Evolutionary conservation across 2,113 vertebrate species (phyloP).

Genomic region (Pionites leucogaster): DNA sequence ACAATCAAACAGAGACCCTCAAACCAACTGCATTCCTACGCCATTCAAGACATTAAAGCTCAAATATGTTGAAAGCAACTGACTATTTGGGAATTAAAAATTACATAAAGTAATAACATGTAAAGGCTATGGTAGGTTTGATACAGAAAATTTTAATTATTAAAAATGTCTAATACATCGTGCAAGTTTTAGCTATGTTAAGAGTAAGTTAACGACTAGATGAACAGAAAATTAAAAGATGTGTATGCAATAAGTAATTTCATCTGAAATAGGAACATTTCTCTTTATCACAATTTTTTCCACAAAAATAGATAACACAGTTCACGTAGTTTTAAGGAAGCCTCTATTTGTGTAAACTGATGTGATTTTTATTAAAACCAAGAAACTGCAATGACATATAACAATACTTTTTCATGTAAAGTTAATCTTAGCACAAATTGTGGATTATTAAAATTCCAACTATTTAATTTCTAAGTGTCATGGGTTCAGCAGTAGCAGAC

Average conservation of each 20-base stretch:
- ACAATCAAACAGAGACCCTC: background rate
- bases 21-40: background rate
- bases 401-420: background rate
- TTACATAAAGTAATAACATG: background rate
- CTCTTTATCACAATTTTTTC: background rate
- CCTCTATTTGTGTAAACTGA: background rate
- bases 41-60: background rate
- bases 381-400: background rate
- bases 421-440: background rate
- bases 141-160: background rate
- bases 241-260: background rate
- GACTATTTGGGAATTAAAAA: background rate
- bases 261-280: background rate
- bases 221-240: background rate
- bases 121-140: background rate
- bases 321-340: background rate
- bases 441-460: background rate
- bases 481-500: too few relatives aligned
- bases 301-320: background rate
- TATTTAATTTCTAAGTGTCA: background rate
- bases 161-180: background rate
- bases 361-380: background rate
- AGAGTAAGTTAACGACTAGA: background rate
- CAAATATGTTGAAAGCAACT: background rate
- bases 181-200: background rate